Conservation (phyloP, 1,140 invertebrate genomes). For the Aphelinus atriplicis region DNA sequence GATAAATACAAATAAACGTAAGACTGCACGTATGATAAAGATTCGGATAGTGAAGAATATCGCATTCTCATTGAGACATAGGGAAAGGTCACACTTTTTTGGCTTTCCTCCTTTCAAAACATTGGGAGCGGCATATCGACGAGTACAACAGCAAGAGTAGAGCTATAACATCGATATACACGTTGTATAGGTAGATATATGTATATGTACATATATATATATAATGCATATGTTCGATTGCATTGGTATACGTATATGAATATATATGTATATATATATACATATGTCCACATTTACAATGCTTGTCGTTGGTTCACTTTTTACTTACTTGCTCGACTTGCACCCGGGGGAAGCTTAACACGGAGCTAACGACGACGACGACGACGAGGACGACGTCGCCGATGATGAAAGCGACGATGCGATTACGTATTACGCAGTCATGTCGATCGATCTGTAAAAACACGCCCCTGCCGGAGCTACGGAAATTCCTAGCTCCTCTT, state of each 20-base stretch:
- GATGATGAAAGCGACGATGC: no score
- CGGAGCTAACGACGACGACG: neutral
- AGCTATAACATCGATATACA: conserved; percentile 32
- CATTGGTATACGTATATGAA: neutral
- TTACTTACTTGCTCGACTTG: conserved; percentile 30
- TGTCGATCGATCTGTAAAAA: no score
- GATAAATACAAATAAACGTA: no score
- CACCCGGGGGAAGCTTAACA: conserved; percentile 1
- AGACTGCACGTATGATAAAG: neutral
- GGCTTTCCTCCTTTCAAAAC: neutral
- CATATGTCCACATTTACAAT: no score
- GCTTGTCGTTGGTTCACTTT: no score
- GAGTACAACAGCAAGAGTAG: conserved; percentile 33
- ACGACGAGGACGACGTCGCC: conserved; percentile 2
- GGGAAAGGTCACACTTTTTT: neutral
- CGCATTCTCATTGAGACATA: neutral
- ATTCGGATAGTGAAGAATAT: neutral
- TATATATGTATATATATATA: no score
- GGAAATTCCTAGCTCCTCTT: no score
- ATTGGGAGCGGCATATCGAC: conserved; percentile 18
- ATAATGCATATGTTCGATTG: conserved; percentile 17
- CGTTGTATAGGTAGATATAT: neutral
- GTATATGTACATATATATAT: conserved; percentile 1
- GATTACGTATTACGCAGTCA: no score
- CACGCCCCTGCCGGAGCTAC: no score